phyloP scores from a whole-genome alignment of 2,113 vertebrate species.

The Polypterus senegalus region DNA sequence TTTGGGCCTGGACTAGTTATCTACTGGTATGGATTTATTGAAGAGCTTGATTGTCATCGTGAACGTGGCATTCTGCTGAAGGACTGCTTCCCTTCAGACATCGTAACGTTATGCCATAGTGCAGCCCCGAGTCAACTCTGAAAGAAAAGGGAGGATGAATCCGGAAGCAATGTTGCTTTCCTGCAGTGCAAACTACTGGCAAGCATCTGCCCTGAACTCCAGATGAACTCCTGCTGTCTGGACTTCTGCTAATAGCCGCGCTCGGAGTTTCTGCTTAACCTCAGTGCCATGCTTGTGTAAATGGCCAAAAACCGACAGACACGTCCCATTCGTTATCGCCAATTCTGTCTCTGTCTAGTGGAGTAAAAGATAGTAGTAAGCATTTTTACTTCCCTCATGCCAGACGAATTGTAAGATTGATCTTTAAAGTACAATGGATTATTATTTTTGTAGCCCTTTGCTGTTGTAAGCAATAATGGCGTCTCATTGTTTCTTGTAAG shows the following conservation, averaged over 20 bases:
- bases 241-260: slow-evolving; percentile 43
- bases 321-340: slow-evolving; percentile 55
- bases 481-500: too few species aligned
- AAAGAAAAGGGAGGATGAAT: slow-evolving; percentile 46
- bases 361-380: slow-evolving; percentile 54
- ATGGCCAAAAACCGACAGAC: slow-evolving; percentile 52
- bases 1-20: slow-evolving; percentile 95
- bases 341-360: slow-evolving; percentile 56
- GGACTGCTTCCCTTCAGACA: slow-evolving; percentile 85
- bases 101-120: slow-evolving; percentile 68
- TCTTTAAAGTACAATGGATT: too few species aligned
- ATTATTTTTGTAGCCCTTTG: too few species aligned
- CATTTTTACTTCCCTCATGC: slow-evolving; percentile 58
- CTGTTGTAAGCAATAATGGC: too few species aligned
- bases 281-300: slow-evolving; percentile 51
- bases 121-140: slow-evolving; percentile 31
- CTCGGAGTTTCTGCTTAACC: slow-evolving; percentile 61
- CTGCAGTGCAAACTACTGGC: slow-evolving; percentile 61
- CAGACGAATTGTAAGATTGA: too few species aligned
- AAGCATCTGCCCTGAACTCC: slow-evolving; percentile 79
- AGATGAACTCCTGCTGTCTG: slow-evolving; percentile 64
- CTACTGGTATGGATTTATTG: slow-evolving; percentile 95
- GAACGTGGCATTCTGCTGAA: slow-evolving; percentile 88
- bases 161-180: slow-evolving; percentile 82
- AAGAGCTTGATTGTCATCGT: slow-evolving; percentile 87